Conservation (phyloP, 2,888 invertebrate genomes). For the Cerastoderma edule region DNA sequence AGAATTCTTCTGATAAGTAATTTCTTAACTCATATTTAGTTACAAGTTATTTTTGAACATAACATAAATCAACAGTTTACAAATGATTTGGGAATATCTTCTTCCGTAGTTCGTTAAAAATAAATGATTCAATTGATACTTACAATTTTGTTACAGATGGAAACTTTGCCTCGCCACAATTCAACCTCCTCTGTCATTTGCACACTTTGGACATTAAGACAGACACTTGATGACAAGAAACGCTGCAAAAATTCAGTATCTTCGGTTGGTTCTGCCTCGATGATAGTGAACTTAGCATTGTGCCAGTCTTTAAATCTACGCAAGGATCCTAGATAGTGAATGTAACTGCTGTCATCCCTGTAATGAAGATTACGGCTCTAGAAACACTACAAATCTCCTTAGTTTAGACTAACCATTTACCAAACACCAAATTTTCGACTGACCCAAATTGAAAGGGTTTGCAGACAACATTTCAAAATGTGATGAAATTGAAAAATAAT, state of each 20-base stretch:
- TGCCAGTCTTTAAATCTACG: slow-evolving; percentile 72
- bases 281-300: slow-evolving; percentile 60
- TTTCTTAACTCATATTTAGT: no score
- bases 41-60: no score
- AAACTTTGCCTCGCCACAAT: slow-evolving; percentile 70
- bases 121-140: slow-evolving; percentile 26
- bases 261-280: slow-evolving; percentile 39
- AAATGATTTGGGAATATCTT: no score
- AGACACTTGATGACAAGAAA: slow-evolving; percentile 43
- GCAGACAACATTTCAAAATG: not conserved
- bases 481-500: not conserved
- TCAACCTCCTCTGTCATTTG: not conserved
- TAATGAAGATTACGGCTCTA: not conserved
- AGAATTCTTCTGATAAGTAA: no score
- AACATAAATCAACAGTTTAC: no score
- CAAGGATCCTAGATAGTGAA: slow-evolving; percentile 62
- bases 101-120: no score
- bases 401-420: not conserved
- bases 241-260: slow-evolving; percentile 51
- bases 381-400: not conserved
- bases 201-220: slow-evolving; percentile 23
- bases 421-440: not conserved
- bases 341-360: slow-evolving; percentile 43
- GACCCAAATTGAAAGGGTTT: not conserved
- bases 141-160: slow-evolving; percentile 70